Evolutionary conservation across 2,113 vertebrate species (phyloP).

Genomic region (Saguinus imperator): DNA sequence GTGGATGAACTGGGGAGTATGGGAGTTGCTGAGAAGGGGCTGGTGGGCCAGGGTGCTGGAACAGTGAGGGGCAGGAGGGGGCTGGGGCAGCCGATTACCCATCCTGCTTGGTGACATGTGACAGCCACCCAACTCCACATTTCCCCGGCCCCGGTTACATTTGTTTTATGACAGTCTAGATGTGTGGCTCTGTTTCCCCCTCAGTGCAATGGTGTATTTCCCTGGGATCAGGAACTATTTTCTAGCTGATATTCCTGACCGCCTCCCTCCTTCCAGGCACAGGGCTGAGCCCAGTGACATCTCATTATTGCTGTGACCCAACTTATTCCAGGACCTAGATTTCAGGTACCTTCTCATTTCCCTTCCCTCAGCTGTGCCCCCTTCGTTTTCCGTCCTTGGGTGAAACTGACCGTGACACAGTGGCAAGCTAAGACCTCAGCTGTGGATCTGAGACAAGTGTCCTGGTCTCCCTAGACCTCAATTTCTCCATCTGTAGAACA

Average conservation of each 20-base stretch:
- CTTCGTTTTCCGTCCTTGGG: not conserved
- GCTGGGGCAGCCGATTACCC: not conserved
- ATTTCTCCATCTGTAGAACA: not conserved
- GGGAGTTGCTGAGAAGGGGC: not conserved
- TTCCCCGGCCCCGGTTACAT: not conserved
- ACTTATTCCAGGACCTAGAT: not conserved
- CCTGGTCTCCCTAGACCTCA: not conserved
- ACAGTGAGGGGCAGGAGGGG: not conserved
- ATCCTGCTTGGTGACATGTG: not conserved
- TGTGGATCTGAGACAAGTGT: not conserved
- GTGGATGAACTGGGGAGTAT: not conserved
- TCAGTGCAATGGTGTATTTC: rapidly evolving
- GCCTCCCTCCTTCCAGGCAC: not conserved
- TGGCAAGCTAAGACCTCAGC: not conserved
- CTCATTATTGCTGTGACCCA: not conserved
- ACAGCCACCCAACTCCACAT: not conserved
- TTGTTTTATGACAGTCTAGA: not conserved
- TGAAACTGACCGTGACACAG: not conserved
- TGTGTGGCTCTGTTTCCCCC: rapidly evolving
- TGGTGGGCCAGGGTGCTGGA: not conserved
- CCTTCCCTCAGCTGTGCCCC: too few species aligned
- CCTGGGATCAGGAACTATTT: not conserved
- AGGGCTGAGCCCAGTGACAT: not conserved
- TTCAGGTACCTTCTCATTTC: not conserved
- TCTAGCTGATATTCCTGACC: not conserved